Conservation (phyloP, 2,113 vertebrate genomes). For the Conger conger region DNA sequence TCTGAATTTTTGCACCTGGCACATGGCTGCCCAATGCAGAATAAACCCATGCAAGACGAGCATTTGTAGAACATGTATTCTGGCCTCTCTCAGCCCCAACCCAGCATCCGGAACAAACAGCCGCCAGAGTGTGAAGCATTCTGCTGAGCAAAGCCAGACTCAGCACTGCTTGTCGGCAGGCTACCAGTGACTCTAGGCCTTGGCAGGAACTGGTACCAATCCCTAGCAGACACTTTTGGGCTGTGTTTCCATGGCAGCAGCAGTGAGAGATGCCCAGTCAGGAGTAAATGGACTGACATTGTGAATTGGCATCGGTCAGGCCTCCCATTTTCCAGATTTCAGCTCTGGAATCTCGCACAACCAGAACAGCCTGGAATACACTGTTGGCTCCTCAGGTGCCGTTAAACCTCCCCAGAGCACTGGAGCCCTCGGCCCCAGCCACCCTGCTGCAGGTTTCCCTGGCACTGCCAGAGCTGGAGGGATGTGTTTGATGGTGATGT, state of each 20-base stretch:
- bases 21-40: slow-evolving; percentile 38
- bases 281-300: slow-evolving; percentile 70
- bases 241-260: slow-evolving; percentile 77
- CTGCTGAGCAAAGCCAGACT: slow-evolving; percentile 35
- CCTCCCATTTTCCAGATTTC: slow-evolving; percentile 64
- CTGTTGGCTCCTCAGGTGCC: slow-evolving; percentile 37
- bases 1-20: slow-evolving; percentile 49
- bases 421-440: slow-evolving; percentile 42
- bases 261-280: slow-evolving; percentile 70
- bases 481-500: slow-evolving; percentile 48
- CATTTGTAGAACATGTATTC: too few relatives aligned
- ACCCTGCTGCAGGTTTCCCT: slow-evolving; percentile 48
- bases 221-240: slow-evolving; percentile 67
- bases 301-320: slow-evolving; percentile 63
- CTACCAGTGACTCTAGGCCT: slow-evolving; percentile 64
- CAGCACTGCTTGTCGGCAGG: slow-evolving; percentile 59
- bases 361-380: slow-evolving; percentile 44
- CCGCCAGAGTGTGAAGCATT: slow-evolving; percentile 35
- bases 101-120: slow-evolving; percentile 45
- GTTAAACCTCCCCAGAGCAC: slow-evolving; percentile 19
- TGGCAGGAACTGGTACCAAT: slow-evolving; percentile 75
- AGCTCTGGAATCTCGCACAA: too few relatives aligned
- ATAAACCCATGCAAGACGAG: slow-evolving; percentile 43
- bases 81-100: slow-evolving; percentile 34
- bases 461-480: slow-evolving; percentile 23